Evolutionary conservation across 2,888 invertebrate species (phyloP), one percentile per base, ranked within the genome.

Genomic region (Hirudinaria manillensis): DNA sequence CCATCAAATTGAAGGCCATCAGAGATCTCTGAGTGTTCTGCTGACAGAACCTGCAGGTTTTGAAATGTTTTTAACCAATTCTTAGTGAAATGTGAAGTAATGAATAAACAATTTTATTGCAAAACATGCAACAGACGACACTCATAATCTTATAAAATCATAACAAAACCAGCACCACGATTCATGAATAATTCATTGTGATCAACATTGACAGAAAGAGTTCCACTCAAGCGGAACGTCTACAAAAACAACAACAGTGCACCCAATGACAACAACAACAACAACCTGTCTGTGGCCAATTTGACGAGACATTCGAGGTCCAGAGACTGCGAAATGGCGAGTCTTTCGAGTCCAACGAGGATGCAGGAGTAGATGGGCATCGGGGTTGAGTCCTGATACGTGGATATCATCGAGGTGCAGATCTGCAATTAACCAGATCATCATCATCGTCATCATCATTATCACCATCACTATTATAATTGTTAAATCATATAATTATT

Each of bases 1-100:
- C 86, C 80, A 92, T 88, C 75, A 93, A 87, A 83, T 91, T 91
- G 78, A 91, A 86, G 21, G 91, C 90, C 78, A 91, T 89, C 79
- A 92, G 86, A 72, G 91, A 89, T 81, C 87, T 79, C 81, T 88
- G 87, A 70, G 91, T 90, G 85, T 90, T 90, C 72, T 90, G 89
- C 81, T 90, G 88, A 82, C 89, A 89, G 82, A 92, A 81, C 75
- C 86, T 61, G 61, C n/a, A n/a, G 6, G 29, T 27, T 21, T 53
- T 61, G 61, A 61, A 61, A 61, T 10, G 0, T 1, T 61, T 61
- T 4, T 4, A 56, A 56, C n/a, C n/a, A 36, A 10, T 16, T 16
- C 16, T 45, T 45, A 16, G 16, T 4, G 45, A 45, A 1, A 36
- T 36, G 36, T n/a, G n/a, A n/a, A n/a, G n/a, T n/a, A n/a, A n/a